Base-by-base conservation (phyloP, 2,113 vertebrate species). In the Apeltes quadracus region DNA sequence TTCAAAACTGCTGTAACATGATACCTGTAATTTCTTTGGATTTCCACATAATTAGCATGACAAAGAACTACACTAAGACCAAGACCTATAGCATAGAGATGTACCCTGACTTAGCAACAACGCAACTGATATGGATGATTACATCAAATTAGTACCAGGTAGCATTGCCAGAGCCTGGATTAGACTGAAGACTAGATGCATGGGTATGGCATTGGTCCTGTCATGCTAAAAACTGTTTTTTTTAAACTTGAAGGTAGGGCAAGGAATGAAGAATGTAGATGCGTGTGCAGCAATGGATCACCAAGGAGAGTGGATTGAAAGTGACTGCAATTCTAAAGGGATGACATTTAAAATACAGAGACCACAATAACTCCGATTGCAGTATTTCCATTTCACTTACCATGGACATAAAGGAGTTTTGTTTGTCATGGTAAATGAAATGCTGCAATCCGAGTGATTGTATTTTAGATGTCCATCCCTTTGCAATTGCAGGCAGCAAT, bases 341-440 rank as follows among this genome's bases (percentile, higher is more conserved):
- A n/a, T n/a, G n/a, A n/a, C n/a, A n/a, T n/a, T n/a, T n/a, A n/a
- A n/a, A n/a, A n/a, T n/a, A n/a, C n/a, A n/a, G n/a, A n/a, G n/a
- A n/a, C n/a, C n/a, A n/a, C n/a, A n/a, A n/a, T n/a, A n/a, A n/a
- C n/a, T n/a, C n/a, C n/a, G n/a, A n/a, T n/a, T n/a, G n/a, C n/a
- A n/a, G n/a, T n/a, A n/a, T n/a, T n/a, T n/a, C n/a, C n/a, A n/a
- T n/a, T n/a, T n/a, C n/a, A n/a, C n/a, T n/a, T n/a, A n/a, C n/a
- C n/a, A n/a, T n/a, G 16, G 3, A 53, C 14, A 7, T 5, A 2
- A 50, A 76, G 25, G 63, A 65, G 48, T 10, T 93, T 90, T 80
- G 55, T 93, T 29, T 93, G 92, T 82, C 69, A 79, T 6, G 85
- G 92, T 92, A 70, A 88, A 87, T 86, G 20, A 29, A 69, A 63